Evolutionary conservation across 1,140 invertebrate species (phyloP).

Genomic region (Cyclargus thomasi): DNA sequence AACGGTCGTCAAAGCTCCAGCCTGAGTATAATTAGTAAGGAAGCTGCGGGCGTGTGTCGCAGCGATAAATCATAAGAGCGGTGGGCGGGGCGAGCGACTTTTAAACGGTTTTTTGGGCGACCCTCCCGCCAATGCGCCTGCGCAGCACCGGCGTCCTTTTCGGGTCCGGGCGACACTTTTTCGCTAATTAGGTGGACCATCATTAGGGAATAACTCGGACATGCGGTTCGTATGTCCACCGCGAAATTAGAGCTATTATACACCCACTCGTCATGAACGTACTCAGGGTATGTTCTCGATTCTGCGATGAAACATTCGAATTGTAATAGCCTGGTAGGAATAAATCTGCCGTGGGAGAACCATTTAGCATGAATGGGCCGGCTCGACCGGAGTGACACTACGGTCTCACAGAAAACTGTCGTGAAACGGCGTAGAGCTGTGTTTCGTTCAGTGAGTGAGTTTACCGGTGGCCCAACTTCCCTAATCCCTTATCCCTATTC

Average conservation of each 20-base stretch:
- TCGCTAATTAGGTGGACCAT: constrained; percentile 70
- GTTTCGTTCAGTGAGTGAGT: no score
- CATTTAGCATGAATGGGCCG: no score
- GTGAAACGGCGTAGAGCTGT: no score
- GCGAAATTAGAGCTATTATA: neutral
- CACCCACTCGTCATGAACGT: no score
- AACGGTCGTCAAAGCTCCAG: neutral
- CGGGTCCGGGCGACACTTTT: constrained; percentile 68
- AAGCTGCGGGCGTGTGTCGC: constrained; percentile 66
- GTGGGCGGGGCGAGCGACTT: constrained; percentile 69
- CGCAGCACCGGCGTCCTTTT: constrained; percentile 60
- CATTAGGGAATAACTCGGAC: constrained; percentile 61
- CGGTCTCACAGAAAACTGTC: no score
- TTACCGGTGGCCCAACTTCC: no score
- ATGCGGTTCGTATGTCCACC: constrained; percentile 20
- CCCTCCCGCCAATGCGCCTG: constrained; percentile 60
- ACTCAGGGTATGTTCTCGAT: no score
- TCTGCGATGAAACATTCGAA: no score
- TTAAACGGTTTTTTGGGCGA: constrained; percentile 72
- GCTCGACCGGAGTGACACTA: no score
- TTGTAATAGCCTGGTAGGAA: no score
- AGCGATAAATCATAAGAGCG: constrained; percentile 72
- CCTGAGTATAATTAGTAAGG: constrained; percentile 52
- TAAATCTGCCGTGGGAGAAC: no score
- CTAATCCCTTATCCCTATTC: no score